A percentile compares a stretch with the other conserved stretches of the same genome.
phyloP scores from a whole-genome alignment of 2,888 invertebrate species.

The Zygaena filipendulae region DNA sequence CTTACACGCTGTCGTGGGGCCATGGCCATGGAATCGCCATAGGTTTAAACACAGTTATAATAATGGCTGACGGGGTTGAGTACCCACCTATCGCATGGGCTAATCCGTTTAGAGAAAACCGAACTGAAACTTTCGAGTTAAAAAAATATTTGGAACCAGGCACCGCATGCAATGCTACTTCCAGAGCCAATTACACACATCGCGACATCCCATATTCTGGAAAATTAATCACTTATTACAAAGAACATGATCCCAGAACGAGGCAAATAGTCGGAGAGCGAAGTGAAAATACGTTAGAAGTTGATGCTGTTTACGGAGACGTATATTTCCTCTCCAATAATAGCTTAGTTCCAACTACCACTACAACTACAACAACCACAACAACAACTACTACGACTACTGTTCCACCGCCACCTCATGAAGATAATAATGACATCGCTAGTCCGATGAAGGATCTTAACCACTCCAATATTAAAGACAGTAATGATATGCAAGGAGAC shows the following conservation, averaged over 20 bases:
- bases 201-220: slow-evolving; percentile 81
- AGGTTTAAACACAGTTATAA: slow-evolving; percentile 74
- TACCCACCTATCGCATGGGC: slow-evolving; percentile 79
- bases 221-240: slow-evolving; percentile 75
- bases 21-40: slow-evolving; percentile 78
- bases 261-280: slow-evolving; percentile 72
- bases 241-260: slow-evolving; percentile 67
- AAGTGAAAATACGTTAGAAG: slow-evolving; percentile 75
- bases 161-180: slow-evolving; percentile 84
- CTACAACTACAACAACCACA: slow-evolving; percentile 68
- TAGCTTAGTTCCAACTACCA: slow-evolving; percentile 81
- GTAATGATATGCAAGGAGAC: slow-evolving; percentile 37
- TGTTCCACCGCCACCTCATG: slow-evolving; percentile 57
- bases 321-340: slow-evolving; percentile 81
- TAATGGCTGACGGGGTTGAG: slow-evolving; percentile 64
- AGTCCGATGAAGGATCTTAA: slow-evolving; percentile 35
- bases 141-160: slow-evolving; percentile 78
- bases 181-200: slow-evolving; percentile 78
- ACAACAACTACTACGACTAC: slow-evolving; percentile 71
- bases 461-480: slow-evolving; percentile 31
- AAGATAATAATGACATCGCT: slow-evolving; percentile 49
- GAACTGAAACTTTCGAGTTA: slow-evolving; percentile 68
- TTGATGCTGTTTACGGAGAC: slow-evolving; percentile 78
- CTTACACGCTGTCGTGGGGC: slow-evolving; percentile 82
- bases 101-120: slow-evolving; percentile 60